Base-by-base conservation (phyloP, 2,797 vertebrate species). In the Silurus lanzhouensis region DNA sequence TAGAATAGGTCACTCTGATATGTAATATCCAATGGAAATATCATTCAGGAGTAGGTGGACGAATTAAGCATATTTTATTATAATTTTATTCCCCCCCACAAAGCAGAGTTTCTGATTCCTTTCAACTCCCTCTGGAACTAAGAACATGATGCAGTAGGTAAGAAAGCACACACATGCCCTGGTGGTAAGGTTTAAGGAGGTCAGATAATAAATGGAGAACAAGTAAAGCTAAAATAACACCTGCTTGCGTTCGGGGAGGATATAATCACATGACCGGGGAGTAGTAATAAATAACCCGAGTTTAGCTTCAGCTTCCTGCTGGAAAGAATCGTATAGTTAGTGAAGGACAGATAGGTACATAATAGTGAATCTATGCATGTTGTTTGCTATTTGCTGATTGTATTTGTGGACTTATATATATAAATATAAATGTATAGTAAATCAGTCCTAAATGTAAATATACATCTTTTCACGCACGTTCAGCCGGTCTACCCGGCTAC, bases 301-400 rank as follows among this genome's bases (percentile, higher is more conserved):
- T 78, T 77, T 60, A 31, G 25, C 55, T 92, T 92, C 86, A 52
- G 44, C 13, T 55, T 77, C 87, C 87, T 87, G 76, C 88, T 81
- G 68, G 86, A 72, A 77, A 78, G 88, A 90, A 89, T 90, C 52
- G 75, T 74, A 63, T 58, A 77, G 86, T 55, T 67, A 57, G 46
- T 31, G 79, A 57, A 55, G 64, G 63, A 67, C 15, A 0, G 46
- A 31, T 67, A 27, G 46, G 64, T 55, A 81, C 46, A 19, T 48
- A 48, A 48, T 64, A 48, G 13, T 52, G 44, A 66, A 66, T 66
- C 78, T 27, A 1, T 66, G 22, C 44, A 25, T 52, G 44, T 13
- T 90, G 89, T 94, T 93, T 95, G 95, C 92, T 93, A 92, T 89
- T 93, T 95, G 94, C 92, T 93, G 92, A 89, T 88, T 90, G 63